Evolutionary conservation across 2,888 invertebrate genomes (phyloP).

Genomic region (Noctua pronuba): DNA sequence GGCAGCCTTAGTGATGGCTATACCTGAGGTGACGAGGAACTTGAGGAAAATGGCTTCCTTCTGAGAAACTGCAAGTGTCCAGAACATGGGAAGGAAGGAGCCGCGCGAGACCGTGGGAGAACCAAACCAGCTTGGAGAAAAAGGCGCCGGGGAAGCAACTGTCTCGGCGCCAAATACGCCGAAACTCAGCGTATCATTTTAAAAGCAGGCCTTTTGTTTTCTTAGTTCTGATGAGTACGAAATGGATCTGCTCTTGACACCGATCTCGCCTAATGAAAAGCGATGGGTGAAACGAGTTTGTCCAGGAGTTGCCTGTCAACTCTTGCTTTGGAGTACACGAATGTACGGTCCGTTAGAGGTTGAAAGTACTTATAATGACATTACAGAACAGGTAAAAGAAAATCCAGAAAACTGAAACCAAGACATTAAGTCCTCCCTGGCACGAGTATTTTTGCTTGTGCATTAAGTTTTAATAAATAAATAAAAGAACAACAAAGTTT

Average conservation of each 20-base stretch:
- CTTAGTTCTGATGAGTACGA: background rate
- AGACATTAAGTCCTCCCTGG: too few relatives aligned
- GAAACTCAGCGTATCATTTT: background rate
- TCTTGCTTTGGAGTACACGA: background rate
- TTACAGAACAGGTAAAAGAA: background rate
- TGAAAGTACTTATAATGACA: background rate
- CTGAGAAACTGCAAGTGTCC: background rate
- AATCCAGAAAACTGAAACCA: conserved; percentile 3
- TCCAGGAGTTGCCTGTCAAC: background rate
- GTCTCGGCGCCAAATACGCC: background rate
- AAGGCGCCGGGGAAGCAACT: too few relatives aligned
- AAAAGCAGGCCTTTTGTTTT: background rate
- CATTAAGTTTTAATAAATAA: background rate
- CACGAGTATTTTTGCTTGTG: background rate
- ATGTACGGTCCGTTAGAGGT: background rate
- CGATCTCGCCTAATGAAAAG: too few relatives aligned
- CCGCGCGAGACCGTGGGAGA: too few relatives aligned
- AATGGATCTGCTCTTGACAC: too few relatives aligned
- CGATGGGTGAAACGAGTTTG: background rate
- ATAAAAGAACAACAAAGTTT: background rate
- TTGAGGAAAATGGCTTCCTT: background rate
- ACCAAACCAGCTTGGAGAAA: too few relatives aligned
- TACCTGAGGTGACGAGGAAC: background rate
- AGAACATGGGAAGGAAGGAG: background rate
- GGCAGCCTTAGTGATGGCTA: background rate